Evolutionary conservation across 2,888 invertebrate species (phyloP), one percentile per base, ranked within the genome.

Genomic region (Nymphalis c-album): DNA sequence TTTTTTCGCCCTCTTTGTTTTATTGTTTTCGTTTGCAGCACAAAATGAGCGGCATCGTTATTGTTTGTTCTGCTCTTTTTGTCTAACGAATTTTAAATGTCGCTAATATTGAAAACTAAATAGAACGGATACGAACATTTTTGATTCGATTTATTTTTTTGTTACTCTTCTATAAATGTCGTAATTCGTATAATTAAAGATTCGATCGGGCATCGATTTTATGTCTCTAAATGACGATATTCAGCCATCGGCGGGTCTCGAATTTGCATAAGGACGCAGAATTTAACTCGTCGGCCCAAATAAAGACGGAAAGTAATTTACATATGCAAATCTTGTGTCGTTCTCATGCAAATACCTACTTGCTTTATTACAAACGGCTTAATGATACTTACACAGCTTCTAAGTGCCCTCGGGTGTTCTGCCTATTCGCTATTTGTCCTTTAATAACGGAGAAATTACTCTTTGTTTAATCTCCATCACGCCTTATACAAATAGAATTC

Each of bases 271-370:
- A 88, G 83, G 84, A 85, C 83, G 78, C 77, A 75, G 82, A 85
- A 82, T 85, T 85, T 85, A 84, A 85, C 85, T 86, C 85, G 85
- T 82, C 85, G 84, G 84, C 83, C 87, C 86, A 86, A 90, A 88
- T 88, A 89, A 89, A 89, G 88, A 85, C 85, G 84, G 85, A 87
- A 85, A 85, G 84, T 84, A 81, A 91, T 91, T 91, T 90, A 84
- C 90, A 91, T 91, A 91, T 91, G 91, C 88, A 90, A 91, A 91
- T 91, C 85, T 62, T 81, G 80, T 79, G 82, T 85, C 86, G 86
- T 88, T 88, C 85, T 85, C 86, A 89, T 90, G 89, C 89, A 88
- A 90, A 91, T 89, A 88, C 83, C 78, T 78, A 80, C 83, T 85
- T 85, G 85, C 82, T 87, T 89, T 90, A 90, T 89, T 89, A 90